These are phyloP conservation scores for Dermolepida albohirtum DNA, from an alignment of 2,888 invertebrate genomes.

Conservation along the genomic window DNA sequence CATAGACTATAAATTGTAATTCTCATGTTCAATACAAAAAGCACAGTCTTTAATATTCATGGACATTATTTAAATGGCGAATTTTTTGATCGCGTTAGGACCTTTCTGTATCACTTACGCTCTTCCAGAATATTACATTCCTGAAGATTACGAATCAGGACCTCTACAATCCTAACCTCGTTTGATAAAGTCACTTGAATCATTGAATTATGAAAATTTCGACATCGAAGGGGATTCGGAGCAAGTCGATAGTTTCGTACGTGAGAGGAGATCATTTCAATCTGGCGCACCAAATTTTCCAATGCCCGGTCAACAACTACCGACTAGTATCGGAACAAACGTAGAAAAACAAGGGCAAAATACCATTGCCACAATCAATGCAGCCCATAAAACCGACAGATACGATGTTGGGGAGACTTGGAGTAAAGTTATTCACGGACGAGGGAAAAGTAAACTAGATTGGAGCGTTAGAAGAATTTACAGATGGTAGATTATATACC, in stretches of 20 bases:
- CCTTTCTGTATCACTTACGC: too few species aligned
- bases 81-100: too few species aligned
- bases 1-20: too few species aligned
- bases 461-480: conserved; percentile 19
- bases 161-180: too few species aligned
- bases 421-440: conserved; percentile 32
- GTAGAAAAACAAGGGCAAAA: conserved; percentile 13
- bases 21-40: too few species aligned
- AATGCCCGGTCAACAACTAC: conserved; percentile 1
- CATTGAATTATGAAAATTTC: too few species aligned
- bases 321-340: conserved; percentile 2
- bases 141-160: too few species aligned
- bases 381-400: conserved; percentile 29
- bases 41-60: too few species aligned
- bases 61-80: too few species aligned
- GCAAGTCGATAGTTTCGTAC: not conserved
- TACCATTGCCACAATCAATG: conserved; percentile 24
- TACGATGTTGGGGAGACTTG: conserved; percentile 33
- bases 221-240: not conserved
- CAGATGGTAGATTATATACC: conserved; percentile 14
- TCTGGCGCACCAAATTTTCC: conserved; percentile 34
- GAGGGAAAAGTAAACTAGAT: conserved; percentile 25
- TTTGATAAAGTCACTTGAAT: too few species aligned
- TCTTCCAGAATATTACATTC: too few species aligned
- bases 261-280: conserved; percentile 30